phyloP scores from a whole-genome alignment of 2,797 vertebrate genomes.

The Parauchenoglanis punctatus region DNA sequence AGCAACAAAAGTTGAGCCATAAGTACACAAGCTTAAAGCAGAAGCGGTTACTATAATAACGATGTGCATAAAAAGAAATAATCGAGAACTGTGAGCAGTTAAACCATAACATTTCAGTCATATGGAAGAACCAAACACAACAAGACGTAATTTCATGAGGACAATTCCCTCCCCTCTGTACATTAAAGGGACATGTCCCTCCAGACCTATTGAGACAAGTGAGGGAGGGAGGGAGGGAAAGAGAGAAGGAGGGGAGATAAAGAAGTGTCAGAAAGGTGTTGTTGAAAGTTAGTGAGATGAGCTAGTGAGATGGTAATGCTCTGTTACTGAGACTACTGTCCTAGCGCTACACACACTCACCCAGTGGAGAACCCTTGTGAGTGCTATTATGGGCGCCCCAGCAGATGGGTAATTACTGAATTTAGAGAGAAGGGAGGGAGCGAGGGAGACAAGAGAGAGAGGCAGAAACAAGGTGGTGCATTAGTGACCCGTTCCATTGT shows the following conservation, averaged over 20 bases:
- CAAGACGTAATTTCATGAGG: not conserved
- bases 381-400: constrained; percentile 99
- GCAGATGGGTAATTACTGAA: constrained; percentile 99
- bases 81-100: not conserved
- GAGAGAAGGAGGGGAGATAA: constrained; percentile 16
- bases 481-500: constrained; percentile 99
- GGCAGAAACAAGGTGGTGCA: constrained; percentile 99
- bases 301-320: constrained; percentile 50
- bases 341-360: constrained; percentile 52
- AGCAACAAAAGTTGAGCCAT: not conserved
- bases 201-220: constrained; percentile 6
- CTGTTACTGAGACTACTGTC: constrained; percentile 50
- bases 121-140: not conserved
- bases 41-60: not conserved
- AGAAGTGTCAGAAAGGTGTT: constrained; percentile 42
- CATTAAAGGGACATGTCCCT: not conserved
- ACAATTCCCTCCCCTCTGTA: not conserved
- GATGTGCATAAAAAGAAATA: not conserved
- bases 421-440: constrained; percentile 93
- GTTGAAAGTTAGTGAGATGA: constrained; percentile 47
- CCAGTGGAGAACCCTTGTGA: constrained; percentile 99
- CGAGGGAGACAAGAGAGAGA: constrained; percentile 86
- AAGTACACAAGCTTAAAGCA: not conserved
- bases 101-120: not conserved
- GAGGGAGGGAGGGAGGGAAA: not conserved